Conservation (phyloP, 2,113 vertebrate species). For the Semicossyphus pulcher region DNA sequence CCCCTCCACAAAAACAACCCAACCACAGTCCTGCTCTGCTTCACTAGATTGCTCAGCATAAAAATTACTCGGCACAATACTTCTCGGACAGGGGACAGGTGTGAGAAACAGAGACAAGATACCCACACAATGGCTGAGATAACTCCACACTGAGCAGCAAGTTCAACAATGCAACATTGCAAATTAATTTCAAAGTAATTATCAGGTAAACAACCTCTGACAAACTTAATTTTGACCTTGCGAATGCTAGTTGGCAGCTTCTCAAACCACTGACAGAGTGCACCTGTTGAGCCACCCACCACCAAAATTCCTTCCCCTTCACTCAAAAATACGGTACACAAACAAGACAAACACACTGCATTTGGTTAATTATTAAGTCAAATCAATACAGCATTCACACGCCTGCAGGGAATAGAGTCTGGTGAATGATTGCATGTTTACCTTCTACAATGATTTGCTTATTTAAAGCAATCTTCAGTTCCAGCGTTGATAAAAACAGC, state of each 20-base stretch:
- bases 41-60: constrained; percentile 24
- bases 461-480: constrained; percentile 92
- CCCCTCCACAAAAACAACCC: constrained; percentile 2
- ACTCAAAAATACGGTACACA: constrained; percentile 61
- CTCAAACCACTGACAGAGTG: constrained; percentile 11
- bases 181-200: background rate
- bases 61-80: constrained; percentile 41
- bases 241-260: constrained; percentile 22
- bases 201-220: background rate
- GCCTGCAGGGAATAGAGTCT: constrained; percentile 45
- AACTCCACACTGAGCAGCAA: too few species aligned
- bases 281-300: constrained; percentile 38
- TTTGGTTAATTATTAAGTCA: constrained; percentile 76
- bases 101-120: constrained; percentile 35
- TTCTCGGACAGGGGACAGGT: constrained; percentile 23
- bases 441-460: constrained; percentile 90
- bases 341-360: constrained; percentile 60
- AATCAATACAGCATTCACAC: constrained; percentile 57
- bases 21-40: constrained; percentile 7
- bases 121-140: constrained; percentile 27
- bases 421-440: constrained; percentile 85
- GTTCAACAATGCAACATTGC: too few species aligned
- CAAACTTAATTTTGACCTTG: background rate
- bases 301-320: background rate
- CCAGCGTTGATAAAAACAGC: constrained; percentile 88